Base-by-base conservation (phyloP, 2,113 vertebrate genomes). In the Uria lomvia region DNA sequence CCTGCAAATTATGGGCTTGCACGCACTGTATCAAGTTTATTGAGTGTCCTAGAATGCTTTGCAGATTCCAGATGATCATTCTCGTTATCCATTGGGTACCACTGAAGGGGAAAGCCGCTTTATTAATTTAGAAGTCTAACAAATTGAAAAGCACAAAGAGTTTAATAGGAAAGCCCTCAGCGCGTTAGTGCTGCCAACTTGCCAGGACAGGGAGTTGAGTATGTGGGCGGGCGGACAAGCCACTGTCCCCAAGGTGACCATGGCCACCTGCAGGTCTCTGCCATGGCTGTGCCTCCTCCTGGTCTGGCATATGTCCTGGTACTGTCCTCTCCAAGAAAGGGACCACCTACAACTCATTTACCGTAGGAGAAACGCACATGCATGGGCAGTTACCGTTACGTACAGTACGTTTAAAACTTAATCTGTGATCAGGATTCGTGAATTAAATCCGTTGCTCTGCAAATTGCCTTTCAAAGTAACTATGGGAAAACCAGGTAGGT, bases 361-460 rank as follows among this genome's bases (percentile, higher is more conserved):
- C 50, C 27, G 1, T 7, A 17, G 47, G 52, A 47, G 45, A 42
- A 85, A 58, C 7, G 8, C 27, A 5, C 23, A 5, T 1, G 0
- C 8, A 0, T 4, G 9, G 24, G 20, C 26, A 9, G 43, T 55
- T 38, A 8, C 29, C 10, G 1, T 27, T 24, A 2, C 0, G 5
- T 30, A 13, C 15, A 8, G 1, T 5, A 40, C 16, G 5, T 29
- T 72, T 19, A 40, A 68, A 67, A 49, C 15, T 27, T 6, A 1
- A 16, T 73, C 53, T 68, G 63, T 30, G 27, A 21, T 45, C 12
- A 4, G 36, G 43, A 55, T 45, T 38, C 11, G 3, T 14, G 15
- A 43, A 52, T 45, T 49, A 4, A 38, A 4, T 47, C 42, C 0
- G 1, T n/a, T 59, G 17, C 49, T 38, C 49, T 47, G 49, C 9